Conservation (phyloP, 2,113 vertebrate species). For the Bubalus kerabau region DNA sequence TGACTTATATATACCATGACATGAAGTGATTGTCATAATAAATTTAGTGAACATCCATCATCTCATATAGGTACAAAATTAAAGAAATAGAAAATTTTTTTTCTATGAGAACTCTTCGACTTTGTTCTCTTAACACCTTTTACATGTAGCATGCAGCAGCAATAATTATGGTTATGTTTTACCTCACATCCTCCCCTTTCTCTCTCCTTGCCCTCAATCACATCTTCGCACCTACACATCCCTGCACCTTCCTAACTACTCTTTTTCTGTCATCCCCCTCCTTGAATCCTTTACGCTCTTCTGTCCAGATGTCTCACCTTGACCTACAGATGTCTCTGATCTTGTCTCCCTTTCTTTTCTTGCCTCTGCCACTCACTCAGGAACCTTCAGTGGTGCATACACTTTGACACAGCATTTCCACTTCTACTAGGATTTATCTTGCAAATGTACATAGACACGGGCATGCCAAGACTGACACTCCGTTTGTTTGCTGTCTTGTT, state of each 20-base stretch:
- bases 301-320: not conserved
- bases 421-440: not conserved
- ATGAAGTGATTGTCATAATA: not conserved
- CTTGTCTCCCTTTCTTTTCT: not conserved
- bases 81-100: not conserved
- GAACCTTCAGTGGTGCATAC: not conserved
- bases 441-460: not conserved
- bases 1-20: not conserved
- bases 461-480: not conserved
- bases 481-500: not conserved
- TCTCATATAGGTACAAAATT: not conserved
- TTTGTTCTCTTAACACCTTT: not conserved
- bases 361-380: not conserved
- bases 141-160: accelerated
- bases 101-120: not conserved
- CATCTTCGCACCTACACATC: not conserved
- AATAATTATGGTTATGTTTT: not conserved
- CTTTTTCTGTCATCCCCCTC: not conserved
- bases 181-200: not conserved
- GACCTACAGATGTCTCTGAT: not conserved
- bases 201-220: not conserved
- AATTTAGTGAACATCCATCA: not conserved
- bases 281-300: not conserved
- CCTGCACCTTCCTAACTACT: not conserved
- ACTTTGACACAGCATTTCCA: not conserved